Evolutionary conservation across 1,140 invertebrate species (phyloP).

Genomic region (Laodelphax striatellus): DNA sequence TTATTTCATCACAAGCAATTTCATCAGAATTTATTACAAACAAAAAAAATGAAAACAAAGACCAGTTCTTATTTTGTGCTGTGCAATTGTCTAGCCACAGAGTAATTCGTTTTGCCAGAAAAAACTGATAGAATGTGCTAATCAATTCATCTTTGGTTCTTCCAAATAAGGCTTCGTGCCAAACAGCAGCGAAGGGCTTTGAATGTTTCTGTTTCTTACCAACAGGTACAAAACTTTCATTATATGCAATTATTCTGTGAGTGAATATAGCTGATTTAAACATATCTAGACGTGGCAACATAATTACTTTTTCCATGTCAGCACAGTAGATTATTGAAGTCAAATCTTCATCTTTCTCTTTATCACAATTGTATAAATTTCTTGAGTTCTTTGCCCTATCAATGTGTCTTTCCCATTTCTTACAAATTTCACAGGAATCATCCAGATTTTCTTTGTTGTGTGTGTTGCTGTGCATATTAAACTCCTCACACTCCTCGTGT

Average conservation of each 20-base stretch:
- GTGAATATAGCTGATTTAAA: conserved; percentile 15
- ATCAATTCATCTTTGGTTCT: conserved; percentile 22
- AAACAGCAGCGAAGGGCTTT: conserved; percentile 6
- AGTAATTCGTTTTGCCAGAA: conserved; percentile 5
- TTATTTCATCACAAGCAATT: conserved; percentile 22
- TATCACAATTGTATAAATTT: no score
- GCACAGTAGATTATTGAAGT: no score
- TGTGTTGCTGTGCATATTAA: conserved; percentile 7
- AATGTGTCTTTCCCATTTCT: background rate
- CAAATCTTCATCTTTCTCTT: no score
- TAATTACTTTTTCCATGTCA: background rate
- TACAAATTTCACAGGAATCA: conserved; percentile 3
- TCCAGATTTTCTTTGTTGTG: conserved; percentile 6
- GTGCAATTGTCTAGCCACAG: conserved; percentile 23
- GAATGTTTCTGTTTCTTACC: background rate
- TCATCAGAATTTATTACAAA: conserved; percentile 11
- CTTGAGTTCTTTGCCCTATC: no score
- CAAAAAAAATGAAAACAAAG: conserved; percentile 12
- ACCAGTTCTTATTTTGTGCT: conserved; percentile 18
- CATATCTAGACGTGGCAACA: conserved; percentile 14
- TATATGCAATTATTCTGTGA: conserved; percentile 7
- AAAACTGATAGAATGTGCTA: conserved; percentile 13
- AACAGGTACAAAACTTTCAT: conserved; percentile 8
- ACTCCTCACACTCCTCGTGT: conserved; percentile 15
- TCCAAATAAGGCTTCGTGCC: conserved; percentile 11